Percentiles rank a stretch among this genome's conserved stretches.
phyloP scores from a whole-genome alignment of 2,797 vertebrate genomes.

The Acipenser ruthenus region DNA sequence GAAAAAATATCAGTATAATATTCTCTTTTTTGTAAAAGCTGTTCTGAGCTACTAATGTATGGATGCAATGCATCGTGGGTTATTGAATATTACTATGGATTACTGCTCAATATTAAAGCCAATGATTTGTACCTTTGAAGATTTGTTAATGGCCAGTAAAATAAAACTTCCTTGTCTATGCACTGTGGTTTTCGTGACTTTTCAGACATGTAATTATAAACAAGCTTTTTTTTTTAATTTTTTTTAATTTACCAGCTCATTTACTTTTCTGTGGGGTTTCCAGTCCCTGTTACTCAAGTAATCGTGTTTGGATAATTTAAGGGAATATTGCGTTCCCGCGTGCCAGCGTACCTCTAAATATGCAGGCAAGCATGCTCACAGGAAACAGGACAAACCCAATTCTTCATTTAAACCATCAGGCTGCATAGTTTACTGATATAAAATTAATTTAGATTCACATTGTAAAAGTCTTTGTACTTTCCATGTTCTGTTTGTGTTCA shows the following conservation, averaged over 20 bases:
- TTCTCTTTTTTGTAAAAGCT: conserved; percentile 52
- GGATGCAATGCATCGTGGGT: conserved; percentile 50
- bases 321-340: no score
- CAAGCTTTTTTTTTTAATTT: not conserved
- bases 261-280: no score
- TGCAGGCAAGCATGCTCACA: no score
- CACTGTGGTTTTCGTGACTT: conserved; percentile 37
- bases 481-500: no score
- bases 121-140: conserved; percentile 50
- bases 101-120: conserved; percentile 48
- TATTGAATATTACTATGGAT: conserved; percentile 43
- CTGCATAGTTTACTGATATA: no score
- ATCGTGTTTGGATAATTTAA: conserved; percentile 23
- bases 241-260: not conserved
- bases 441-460: no score
- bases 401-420: no score
- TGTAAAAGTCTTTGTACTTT: no score
- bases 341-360: no score
- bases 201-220: no score
- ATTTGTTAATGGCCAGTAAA: conserved; percentile 55
- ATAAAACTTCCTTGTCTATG: conserved; percentile 66
- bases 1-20: conserved; percentile 34
- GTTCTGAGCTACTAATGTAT: conserved; percentile 43
- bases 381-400: no score
- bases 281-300: not conserved